phyloP scores from a whole-genome alignment of 2,797 vertebrate genomes.

The Hippopotamyrus pictus region DNA sequence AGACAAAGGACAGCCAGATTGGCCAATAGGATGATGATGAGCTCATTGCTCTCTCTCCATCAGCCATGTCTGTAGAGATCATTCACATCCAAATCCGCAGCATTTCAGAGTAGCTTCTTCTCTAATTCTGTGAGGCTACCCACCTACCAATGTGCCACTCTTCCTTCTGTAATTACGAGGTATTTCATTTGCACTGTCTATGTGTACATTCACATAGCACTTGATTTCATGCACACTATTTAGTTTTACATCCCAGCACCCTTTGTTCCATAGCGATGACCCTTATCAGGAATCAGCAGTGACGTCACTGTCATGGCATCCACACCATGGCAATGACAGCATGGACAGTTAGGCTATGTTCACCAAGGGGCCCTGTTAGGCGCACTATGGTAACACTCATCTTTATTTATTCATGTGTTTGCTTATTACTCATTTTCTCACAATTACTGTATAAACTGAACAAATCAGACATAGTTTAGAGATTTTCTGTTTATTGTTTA shows the following conservation, averaged over 20 bases:
- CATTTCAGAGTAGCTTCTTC: background rate
- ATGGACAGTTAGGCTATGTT: slow-evolving; percentile 92
- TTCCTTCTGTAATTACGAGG: background rate
- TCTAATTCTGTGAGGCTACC: background rate
- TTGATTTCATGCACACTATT: slow-evolving; percentile 53
- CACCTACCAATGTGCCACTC: background rate
- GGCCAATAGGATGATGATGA: background rate
- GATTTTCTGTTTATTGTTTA: background rate
- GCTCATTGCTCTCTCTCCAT: background rate
- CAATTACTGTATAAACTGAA: background rate
- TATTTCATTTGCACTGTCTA: background rate
- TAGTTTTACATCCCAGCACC: slow-evolving; percentile 76
- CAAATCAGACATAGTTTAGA: background rate
- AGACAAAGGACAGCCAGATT: background rate
- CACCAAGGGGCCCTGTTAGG: slow-evolving; percentile 78
- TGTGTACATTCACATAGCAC: background rate
- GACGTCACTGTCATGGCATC: slow-evolving; percentile 93
- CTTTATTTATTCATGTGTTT: background rate
- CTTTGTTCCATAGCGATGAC: slow-evolving; percentile 70
- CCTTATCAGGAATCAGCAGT: slow-evolving; percentile 88
- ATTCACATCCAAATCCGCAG: background rate
- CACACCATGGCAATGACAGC: slow-evolving; percentile 85
- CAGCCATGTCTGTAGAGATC: background rate
- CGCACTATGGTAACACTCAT: slow-evolving; percentile 80
- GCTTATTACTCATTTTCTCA: background rate